Evolutionary conservation across 2,888 invertebrate genomes (phyloP).

Genomic region (Mesochorus sp.): DNA sequence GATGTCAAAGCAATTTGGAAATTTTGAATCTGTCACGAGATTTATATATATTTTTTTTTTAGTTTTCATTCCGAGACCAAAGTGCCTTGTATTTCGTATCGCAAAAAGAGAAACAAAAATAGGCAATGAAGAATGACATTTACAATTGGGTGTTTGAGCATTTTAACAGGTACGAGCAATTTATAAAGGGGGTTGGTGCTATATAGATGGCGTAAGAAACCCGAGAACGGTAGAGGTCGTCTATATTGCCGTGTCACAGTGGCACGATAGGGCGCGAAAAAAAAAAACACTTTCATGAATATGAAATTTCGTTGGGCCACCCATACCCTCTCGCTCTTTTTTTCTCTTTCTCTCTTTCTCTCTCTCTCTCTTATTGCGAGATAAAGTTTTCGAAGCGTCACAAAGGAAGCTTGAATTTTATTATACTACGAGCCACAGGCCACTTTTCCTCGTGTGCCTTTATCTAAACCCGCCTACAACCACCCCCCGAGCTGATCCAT

Average conservation of each 20-base stretch:
- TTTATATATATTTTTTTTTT: background rate
- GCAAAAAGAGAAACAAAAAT: no score
- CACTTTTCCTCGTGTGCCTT: slow-evolving; percentile 54
- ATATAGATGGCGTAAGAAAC: background rate
- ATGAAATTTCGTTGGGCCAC: slow-evolving; percentile 58
- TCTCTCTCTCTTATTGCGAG: slow-evolving; percentile 11
- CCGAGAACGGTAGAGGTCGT: slow-evolving; percentile 37
- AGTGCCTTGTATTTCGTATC: no score
- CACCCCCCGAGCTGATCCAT: background rate
- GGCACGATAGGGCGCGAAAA: slow-evolving; percentile 39
- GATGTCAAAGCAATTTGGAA: no score
- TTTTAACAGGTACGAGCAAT: slow-evolving; percentile 50
- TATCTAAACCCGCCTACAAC: slow-evolving; percentile 24
- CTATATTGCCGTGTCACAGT: slow-evolving; percentile 47
- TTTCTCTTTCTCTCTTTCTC: slow-evolving; percentile 12
- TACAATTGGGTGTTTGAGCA: slow-evolving; percentile 26
- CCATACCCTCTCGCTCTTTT: slow-evolving; percentile 25
- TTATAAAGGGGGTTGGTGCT: slow-evolving; percentile 32
- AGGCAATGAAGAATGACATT: no score
- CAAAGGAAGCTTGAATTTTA: slow-evolving; percentile 58
- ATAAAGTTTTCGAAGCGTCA: slow-evolving; percentile 56
- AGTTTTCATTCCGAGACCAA: background rate
- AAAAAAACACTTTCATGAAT: slow-evolving; percentile 56
- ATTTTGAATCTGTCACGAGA: no score
- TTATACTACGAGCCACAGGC: slow-evolving; percentile 45